These are phyloP conservation scores for Ectemnius cavifrons DNA, from an alignment of 2,888 invertebrate species.

Conservation along the genomic window DNA sequence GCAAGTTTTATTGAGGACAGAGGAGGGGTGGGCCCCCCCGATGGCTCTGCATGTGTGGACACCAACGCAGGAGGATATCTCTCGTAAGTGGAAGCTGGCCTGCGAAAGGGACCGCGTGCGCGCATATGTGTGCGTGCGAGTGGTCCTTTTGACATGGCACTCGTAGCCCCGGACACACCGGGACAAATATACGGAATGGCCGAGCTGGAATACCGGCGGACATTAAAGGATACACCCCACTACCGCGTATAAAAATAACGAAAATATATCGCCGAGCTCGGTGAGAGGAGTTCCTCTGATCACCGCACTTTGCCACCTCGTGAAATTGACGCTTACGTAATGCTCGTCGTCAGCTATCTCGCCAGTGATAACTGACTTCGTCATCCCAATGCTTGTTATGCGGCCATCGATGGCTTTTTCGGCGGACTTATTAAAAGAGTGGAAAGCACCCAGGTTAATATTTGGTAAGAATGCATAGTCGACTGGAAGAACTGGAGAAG, in stretches of 20 bases:
- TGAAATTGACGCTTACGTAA: slow-evolving; percentile 11
- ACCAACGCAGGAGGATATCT: slow-evolving; percentile 31
- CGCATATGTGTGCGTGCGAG: slow-evolving; percentile 29
- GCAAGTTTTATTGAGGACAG: slow-evolving; percentile 65
- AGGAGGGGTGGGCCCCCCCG: slow-evolving; percentile 26
- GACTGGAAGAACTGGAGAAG: too few species aligned
- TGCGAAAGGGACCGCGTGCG: slow-evolving; percentile 56
- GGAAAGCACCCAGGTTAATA: too few species aligned
- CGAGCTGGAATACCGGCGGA: slow-evolving; percentile 41
- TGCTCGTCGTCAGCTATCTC: slow-evolving; percentile 13
- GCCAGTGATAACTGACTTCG: slow-evolving; percentile 15
- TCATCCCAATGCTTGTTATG: slow-evolving; percentile 14
- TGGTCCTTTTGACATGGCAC: slow-evolving; percentile 32
- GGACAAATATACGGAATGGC: slow-evolving; percentile 51
- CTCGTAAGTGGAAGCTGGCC: slow-evolving; percentile 69
- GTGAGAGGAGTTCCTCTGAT: slow-evolving; percentile 17
- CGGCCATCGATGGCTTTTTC: neutral
- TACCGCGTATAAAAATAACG: slow-evolving; percentile 47
- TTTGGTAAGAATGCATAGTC: too few species aligned
- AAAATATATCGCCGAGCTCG: slow-evolving; percentile 22
- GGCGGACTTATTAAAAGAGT: too few species aligned
- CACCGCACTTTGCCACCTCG: slow-evolving; percentile 27
- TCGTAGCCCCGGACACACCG: slow-evolving; percentile 21
- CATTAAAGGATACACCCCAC: slow-evolving; percentile 51
- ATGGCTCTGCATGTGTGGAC: neutral